Percentiles rank a stretch among this genome's conserved stretches.
Evolutionary conservation across 2,113 vertebrate genomes (phyloP).

Genomic region (Pseudorasbora parva): DNA sequence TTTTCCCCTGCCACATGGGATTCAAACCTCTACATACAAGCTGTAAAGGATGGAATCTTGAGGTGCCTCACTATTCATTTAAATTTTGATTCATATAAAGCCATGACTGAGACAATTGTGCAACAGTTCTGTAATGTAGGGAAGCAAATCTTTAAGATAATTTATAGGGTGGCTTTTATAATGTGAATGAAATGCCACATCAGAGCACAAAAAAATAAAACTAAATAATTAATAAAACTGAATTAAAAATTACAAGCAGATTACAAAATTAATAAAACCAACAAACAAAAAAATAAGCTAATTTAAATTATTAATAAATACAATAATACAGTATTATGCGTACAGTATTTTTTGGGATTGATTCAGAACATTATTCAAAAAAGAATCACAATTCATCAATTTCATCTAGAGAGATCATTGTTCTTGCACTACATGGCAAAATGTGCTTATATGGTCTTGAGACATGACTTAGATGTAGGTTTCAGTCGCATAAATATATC

Average conservation of each 20-base stretch:
- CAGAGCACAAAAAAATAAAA: neutral
- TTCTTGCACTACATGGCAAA: neutral
- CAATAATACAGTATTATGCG: no score
- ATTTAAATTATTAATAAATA: no score
- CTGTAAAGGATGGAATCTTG: neutral
- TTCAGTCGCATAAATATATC: neutral
- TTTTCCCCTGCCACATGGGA: constrained; percentile 45
- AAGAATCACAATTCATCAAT: neutral
- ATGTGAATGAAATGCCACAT: neutral
- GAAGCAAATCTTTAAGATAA: neutral
- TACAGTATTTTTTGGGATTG: no score
- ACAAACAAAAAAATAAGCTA: no score
- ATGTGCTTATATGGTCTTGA: neutral
- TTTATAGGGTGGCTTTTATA: neutral
- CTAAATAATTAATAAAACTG: neutral
- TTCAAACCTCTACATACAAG: constrained; percentile 13
- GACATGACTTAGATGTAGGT: neutral
- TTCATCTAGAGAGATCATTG: neutral
- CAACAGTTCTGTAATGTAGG: neutral
- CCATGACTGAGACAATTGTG: neutral
- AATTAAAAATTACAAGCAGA: no score
- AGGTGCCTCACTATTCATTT: neutral
- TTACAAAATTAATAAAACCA: no score
- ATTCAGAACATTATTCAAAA: no score
- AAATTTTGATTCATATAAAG: neutral